Base-by-base conservation (phyloP, 2,113 vertebrate species). In the Embiotoca jacksoni region DNA sequence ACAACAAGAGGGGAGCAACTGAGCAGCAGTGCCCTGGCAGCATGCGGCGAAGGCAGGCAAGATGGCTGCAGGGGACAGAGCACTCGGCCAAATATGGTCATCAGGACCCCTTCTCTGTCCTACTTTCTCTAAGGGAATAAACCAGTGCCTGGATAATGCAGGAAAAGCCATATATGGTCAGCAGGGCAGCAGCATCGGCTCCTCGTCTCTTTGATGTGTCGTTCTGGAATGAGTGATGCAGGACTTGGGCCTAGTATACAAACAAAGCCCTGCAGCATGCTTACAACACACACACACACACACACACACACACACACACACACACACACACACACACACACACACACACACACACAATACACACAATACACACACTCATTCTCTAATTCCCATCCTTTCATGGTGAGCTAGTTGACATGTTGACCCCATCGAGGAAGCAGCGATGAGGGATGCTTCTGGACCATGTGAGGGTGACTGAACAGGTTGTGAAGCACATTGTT, bases 21-120 rank as follows among this genome's bases (percentile, higher is more conserved):
- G 73, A 87, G 78, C 33, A 81, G 70, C 84, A 83, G 68, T 72
- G 77, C 50, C 87, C 85, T 89, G 87, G 88, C 89, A 91, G 73
- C 75, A 23, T 83, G 70, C 64, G 30, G 82, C 59, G 73, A 68
- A 90, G 64, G 74, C 86, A 92, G 82, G 85, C 82, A 91, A 91
- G 83, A 91, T 92, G 91, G 86, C 91, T 93, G 89, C 91, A 92
- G 91, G 92, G 91, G 85, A 91, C 74, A 61, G 37, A 88, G 80
- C 83, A 86, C 73, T 69, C 77, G 56, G 90, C 91, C 92, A 93
- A 93, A 90, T 91, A 90, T 88, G 92, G 93, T 92, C 92, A 92
- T 92, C 88, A 73, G 87, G 76, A 89, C 89, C 82, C 23, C 67
- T 58, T 74, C 85, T 78, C 83, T 91, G 92, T 88, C 92, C 93